Evolutionary conservation across 2,888 invertebrate genomes (phyloP).

Genomic region (Eueremaeus valkanovi): DNA sequence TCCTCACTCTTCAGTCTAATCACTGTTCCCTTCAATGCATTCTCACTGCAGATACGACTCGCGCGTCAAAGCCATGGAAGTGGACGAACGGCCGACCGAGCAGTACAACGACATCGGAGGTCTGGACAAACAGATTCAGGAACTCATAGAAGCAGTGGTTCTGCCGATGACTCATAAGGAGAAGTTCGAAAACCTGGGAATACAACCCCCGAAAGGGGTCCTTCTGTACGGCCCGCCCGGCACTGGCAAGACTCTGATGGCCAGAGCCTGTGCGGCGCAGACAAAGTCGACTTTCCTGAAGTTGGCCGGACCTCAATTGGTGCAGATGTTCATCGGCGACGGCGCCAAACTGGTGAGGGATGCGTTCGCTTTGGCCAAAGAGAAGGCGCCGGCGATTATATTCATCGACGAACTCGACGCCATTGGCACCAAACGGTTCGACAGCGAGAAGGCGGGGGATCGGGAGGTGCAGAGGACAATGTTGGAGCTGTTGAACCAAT

Average conservation of each 20-base stretch:
- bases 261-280: conserved; percentile 97
- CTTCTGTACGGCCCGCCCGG: conserved; percentile 96
- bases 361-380: conserved; percentile 99
- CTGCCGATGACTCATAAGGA: conserved; percentile 99
- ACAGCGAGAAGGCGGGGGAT: conserved; percentile 95
- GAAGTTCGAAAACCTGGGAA: conserved; percentile 97
- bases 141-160: conserved; percentile 99
- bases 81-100: conserved; percentile 99
- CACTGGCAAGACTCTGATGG: conserved; percentile 89
- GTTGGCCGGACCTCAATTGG: conserved; percentile 96
- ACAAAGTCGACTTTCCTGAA: conserved; percentile 99
- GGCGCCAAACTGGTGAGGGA: conserved; percentile 99
- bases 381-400: conserved; percentile 98
- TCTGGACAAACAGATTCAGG: conserved; percentile 97
- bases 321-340: conserved; percentile 99
- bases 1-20: too few species aligned
- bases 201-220: conserved; percentile 94
- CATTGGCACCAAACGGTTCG: conserved; percentile 96
- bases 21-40: neutral
- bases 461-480: conserved; percentile 99
- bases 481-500: conserved; percentile 94
- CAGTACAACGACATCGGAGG: conserved; percentile 99
- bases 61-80: conserved; percentile 98
- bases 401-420: conserved; percentile 99
- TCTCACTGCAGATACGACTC: conserved; percentile 67